phyloP scores from a whole-genome alignment of 2,797 vertebrate genomes.

The Dromococcyx pavoninus region DNA sequence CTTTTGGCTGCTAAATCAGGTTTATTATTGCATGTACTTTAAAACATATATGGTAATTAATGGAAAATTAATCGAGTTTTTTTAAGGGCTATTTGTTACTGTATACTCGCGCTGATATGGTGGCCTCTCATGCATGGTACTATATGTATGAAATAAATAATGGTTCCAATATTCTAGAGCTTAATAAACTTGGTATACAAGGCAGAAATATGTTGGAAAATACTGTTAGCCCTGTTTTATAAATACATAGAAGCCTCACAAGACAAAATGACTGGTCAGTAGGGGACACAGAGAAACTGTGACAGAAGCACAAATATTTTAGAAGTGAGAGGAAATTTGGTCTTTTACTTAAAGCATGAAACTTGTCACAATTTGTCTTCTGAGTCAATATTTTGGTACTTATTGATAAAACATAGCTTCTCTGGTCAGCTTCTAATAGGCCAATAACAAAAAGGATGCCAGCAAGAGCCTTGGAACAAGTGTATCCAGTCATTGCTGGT shows the following conservation, averaged over 20 bases:
- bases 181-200: background rate
- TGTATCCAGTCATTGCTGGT: background rate
- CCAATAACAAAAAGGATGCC: background rate
- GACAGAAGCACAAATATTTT: background rate
- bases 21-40: background rate
- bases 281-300: background rate
- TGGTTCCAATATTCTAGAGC: background rate
- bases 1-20: background rate
- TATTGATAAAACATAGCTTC: background rate
- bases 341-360: background rate
- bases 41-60: background rate
- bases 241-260: background rate
- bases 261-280: background rate
- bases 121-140: background rate
- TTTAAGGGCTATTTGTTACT: background rate
- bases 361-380: background rate
- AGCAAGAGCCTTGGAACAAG: background rate
- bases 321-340: background rate
- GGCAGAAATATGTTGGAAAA: background rate
- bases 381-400: background rate
- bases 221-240: background rate
- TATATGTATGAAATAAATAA: background rate
- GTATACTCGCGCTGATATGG: background rate
- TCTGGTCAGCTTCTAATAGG: background rate
- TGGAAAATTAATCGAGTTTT: background rate